A percentile compares a stretch with the other conserved stretches of the same genome.
phyloP scores from a whole-genome alignment of 1,140 invertebrate genomes.

The Phortica variegata region DNA sequence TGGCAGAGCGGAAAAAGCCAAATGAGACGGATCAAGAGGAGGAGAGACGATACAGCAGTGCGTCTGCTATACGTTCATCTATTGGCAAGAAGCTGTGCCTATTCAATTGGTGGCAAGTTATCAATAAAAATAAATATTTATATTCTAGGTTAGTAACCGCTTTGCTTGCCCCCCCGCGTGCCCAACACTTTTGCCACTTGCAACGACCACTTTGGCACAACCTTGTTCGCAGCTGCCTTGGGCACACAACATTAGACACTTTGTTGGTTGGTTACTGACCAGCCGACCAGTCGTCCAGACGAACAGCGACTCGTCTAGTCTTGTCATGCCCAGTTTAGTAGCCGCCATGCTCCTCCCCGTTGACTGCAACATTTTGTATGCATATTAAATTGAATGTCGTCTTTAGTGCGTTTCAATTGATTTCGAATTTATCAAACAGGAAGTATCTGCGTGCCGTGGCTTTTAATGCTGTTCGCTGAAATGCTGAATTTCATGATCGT shows the following conservation, averaged over 20 bases:
- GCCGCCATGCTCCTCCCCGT: too few species aligned
- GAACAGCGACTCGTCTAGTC: too few species aligned
- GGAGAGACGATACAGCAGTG: not conserved
- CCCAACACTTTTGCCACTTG: not conserved
- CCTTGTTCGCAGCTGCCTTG: constrained; percentile 6
- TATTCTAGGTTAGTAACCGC: constrained; percentile 28
- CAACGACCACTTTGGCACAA: constrained; percentile 9
- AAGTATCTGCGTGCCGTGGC: constrained; percentile 40
- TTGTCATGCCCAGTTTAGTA: too few species aligned
- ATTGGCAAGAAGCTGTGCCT: too few species aligned
- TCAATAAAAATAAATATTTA: constrained; percentile 29
- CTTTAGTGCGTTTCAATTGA: constrained; percentile 49
- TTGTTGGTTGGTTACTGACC: too few species aligned
- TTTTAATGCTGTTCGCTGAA: constrained; percentile 22
- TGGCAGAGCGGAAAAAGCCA: not conserved
- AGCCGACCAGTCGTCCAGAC: too few species aligned
- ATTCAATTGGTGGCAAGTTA: constrained; percentile 21
- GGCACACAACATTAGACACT: too few species aligned
- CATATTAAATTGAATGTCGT: constrained; percentile 25
- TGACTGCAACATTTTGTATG: not conserved
- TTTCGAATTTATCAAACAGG: constrained; percentile 53
- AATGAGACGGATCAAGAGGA: not conserved
- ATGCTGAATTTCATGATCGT: constrained; percentile 21
- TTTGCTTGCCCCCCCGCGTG: not conserved
- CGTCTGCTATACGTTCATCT: too few species aligned